Evolutionary conservation across 1,140 invertebrate genomes (phyloP).

Genomic region (Halotydeus destructor): DNA sequence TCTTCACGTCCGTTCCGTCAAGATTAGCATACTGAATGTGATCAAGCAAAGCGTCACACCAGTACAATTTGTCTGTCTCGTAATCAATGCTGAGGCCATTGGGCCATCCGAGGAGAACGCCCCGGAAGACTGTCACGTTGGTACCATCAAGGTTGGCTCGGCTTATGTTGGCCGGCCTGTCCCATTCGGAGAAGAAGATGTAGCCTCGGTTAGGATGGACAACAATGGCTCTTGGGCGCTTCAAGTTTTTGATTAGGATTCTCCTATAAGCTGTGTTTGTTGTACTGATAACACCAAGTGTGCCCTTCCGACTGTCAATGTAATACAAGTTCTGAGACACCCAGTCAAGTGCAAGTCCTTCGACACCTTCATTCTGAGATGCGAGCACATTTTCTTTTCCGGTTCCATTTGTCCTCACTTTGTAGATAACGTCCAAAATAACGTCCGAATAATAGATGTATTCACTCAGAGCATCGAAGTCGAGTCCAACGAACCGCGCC

Average conservation of each 20-base stretch:
- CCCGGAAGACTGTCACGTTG: conserved; percentile 64
- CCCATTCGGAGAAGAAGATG: conserved; percentile 90
- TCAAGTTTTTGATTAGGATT: conserved; percentile 64
- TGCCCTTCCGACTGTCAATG: conserved; percentile 86
- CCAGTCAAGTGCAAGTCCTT: conserved; percentile 92
- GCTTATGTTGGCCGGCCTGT: conserved; percentile 83
- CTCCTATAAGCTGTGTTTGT: conserved; percentile 58
- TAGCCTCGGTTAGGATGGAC: conserved; percentile 80
- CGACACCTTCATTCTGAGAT: conserved; percentile 89
- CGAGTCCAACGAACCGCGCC: conserved; percentile 85
- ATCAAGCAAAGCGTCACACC: conserved; percentile 84
- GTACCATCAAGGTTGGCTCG: conserved; percentile 68
- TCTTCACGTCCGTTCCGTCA: conserved; percentile 76
- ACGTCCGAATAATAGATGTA: conserved; percentile 94
- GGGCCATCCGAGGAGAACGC: conserved; percentile 82
- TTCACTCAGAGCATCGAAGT: conserved; percentile 75
- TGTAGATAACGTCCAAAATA: conserved; percentile 84
- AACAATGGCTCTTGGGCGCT: conserved; percentile 78
- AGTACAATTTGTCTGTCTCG: conserved; percentile 59
- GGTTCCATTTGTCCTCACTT: conserved; percentile 67
- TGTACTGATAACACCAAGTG: conserved; percentile 75
- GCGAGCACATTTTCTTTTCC: conserved; percentile 74
- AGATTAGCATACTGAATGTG: conserved; percentile 87
- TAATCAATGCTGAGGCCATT: conserved; percentile 87
- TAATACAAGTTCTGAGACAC: conserved; percentile 92